Conservation (phyloP, 1,140 invertebrate species). For the Pantala flavescens region DNA sequence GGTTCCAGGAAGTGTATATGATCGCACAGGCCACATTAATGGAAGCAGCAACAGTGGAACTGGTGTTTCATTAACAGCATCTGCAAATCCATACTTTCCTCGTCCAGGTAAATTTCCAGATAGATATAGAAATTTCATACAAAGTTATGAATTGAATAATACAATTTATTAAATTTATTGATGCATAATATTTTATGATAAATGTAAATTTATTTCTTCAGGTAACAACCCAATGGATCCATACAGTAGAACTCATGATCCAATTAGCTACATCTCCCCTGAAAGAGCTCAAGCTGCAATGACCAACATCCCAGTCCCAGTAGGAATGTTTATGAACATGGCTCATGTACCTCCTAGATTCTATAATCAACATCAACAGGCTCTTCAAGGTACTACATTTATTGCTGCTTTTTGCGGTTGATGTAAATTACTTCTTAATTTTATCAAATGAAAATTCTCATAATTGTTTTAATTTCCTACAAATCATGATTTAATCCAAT, state of each 20-base stretch:
- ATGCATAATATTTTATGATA: too few species aligned
- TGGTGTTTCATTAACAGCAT: background rate
- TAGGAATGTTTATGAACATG: slow-evolving; percentile 95
- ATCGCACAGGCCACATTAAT: slow-evolving; percentile 48
- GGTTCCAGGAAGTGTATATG: slow-evolving; percentile 74
- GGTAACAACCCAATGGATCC: slow-evolving; percentile 36
- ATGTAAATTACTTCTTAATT: too few species aligned
- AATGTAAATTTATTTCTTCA: background rate
- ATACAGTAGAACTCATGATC: slow-evolving; percentile 66
- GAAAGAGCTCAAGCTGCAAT: slow-evolving; percentile 68
- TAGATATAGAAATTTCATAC: too few species aligned
- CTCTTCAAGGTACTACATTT: slow-evolving; percentile 34
- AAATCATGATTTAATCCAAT: too few species aligned
- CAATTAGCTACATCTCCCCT: slow-evolving; percentile 85
- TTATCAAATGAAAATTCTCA: too few species aligned
- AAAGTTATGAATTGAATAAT: too few species aligned
- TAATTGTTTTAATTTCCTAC: too few species aligned
- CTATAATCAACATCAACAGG: slow-evolving; percentile 72
- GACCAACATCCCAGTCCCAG: slow-evolving; percentile 73
- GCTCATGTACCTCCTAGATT: slow-evolving; percentile 76
- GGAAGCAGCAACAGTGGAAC: slow-evolving; percentile 19
- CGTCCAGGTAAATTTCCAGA: slow-evolving; percentile 19
- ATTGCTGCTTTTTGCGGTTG: background rate
- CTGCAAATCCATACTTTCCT: slow-evolving; percentile 36
- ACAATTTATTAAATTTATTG: too few species aligned